Evolutionary conservation across 2,888 invertebrate species (phyloP).

Genomic region (Dusona sp.): DNA sequence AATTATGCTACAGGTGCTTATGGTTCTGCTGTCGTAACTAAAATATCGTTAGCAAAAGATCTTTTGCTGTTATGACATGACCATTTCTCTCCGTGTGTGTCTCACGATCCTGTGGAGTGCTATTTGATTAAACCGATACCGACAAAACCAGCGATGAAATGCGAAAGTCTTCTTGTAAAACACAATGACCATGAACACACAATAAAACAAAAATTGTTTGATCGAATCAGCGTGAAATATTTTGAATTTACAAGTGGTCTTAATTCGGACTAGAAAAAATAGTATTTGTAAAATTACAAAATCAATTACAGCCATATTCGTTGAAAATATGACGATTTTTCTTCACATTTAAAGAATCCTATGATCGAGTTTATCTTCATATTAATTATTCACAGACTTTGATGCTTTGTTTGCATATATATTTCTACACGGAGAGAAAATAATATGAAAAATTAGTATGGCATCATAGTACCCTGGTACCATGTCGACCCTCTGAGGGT

Average conservation of each 20-base stretch:
- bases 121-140: conserved; percentile 31
- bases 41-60: no score
- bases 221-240: background rate
- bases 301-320: background rate
- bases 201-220: background rate
- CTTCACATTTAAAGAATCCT: background rate
- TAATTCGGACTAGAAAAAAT: background rate
- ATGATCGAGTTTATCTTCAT: background rate
- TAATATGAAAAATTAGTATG: no score
- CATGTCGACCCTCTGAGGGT: no score
- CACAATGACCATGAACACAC: conserved; percentile 15
- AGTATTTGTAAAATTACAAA: background rate
- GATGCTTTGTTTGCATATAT: background rate
- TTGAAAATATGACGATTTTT: background rate
- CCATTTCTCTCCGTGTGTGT: conserved; percentile 61
- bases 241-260: background rate
- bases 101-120: conserved; percentile 36
- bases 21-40: no score
- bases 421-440: no score
- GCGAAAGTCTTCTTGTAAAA: background rate
- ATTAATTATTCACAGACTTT: no score
- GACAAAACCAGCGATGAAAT: background rate
- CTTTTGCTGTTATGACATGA: no score
- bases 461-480: no score
- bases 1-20: no score